Percentiles rank a stretch among this genome's conserved stretches.
phyloP scores from a whole-genome alignment of 1,140 invertebrate species.

The Gonioctena quinquepunctata region DNA sequence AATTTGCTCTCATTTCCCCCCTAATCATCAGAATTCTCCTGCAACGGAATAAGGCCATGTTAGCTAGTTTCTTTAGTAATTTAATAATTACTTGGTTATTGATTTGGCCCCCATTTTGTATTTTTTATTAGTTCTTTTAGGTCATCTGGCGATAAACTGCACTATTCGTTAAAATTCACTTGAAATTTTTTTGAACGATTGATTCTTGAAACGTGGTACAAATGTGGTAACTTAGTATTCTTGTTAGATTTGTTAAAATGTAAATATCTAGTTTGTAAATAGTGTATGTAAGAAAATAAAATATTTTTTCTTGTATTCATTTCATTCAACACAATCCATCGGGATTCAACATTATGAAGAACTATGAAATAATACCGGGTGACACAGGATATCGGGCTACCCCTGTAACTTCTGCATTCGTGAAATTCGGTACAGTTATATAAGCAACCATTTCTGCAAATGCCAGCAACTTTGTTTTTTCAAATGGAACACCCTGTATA shows the following conservation, averaged over 20 bases:
- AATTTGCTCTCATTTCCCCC: constrained; percentile 10
- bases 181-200: constrained; percentile 21
- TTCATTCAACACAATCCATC: not conserved
- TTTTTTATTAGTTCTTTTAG: constrained; percentile 5
- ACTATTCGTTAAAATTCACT: constrained; percentile 1
- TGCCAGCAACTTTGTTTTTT: too few relatives aligned
- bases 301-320: constrained; percentile 26
- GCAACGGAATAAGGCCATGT: constrained; percentile 5
- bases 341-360: too few relatives aligned
- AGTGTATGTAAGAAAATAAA: constrained; percentile 43
- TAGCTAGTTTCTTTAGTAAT: constrained; percentile 15
- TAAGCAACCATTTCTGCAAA: too few relatives aligned
- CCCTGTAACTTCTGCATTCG: too few relatives aligned
- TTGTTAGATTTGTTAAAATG: constrained; percentile 39
- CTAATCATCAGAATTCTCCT: not conserved
- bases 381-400: too few relatives aligned
- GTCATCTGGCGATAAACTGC: not conserved
- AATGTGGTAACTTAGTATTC: constrained; percentile 43
- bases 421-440: too few relatives aligned
- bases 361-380: too few relatives aligned
- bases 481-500: too few relatives aligned
- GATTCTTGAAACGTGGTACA: constrained; percentile 38
- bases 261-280: constrained; percentile 43
- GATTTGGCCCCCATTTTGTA: not conserved
- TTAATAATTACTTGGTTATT: constrained; percentile 1